Evolutionary conservation across 35 echinoderm and acorn worm species (phyloP).

Genomic region (Acanthaster planci): DNA sequence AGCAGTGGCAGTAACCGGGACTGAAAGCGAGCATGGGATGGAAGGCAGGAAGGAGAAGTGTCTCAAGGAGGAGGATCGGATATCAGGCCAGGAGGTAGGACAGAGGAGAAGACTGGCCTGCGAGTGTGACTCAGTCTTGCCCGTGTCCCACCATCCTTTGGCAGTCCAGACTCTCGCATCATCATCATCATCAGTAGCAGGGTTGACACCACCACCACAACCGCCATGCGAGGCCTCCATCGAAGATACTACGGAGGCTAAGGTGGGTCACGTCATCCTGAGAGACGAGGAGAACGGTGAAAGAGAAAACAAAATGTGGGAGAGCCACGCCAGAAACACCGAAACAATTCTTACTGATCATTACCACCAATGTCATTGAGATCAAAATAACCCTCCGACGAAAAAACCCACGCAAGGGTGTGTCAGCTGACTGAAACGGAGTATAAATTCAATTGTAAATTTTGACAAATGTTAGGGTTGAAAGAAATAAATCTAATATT

Average conservation of each 20-base stretch:
- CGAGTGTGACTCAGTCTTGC: not conserved
- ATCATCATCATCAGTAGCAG: not conserved
- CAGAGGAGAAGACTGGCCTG: not conserved
- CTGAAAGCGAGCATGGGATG: not conserved
- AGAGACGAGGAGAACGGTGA: conserved; percentile 6
- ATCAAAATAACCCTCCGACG: not conserved
- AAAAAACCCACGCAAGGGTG: too few species aligned
- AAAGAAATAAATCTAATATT: conserved; percentile 9
- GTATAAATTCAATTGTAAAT: conserved; percentile 15
- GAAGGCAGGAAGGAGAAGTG: not conserved
- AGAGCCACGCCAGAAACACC: not conserved
- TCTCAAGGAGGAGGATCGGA: not conserved
- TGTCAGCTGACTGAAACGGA: too few species aligned
- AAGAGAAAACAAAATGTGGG: not conserved
- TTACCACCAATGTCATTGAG: not conserved
- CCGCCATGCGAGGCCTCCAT: not conserved
- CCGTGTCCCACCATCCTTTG: not conserved
- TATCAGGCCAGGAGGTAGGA: conserved; percentile 1
- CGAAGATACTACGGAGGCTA: not conserved
- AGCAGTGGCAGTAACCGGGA: not conserved
- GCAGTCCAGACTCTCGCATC: not conserved
- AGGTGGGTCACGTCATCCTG: conserved; percentile 1
- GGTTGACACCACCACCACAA: not conserved
- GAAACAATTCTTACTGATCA: not conserved
- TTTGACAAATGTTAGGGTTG: not conserved